Evolutionary conservation across 2,888 invertebrate genomes (phyloP).

Genomic region (Abrostola tripartita): DNA sequence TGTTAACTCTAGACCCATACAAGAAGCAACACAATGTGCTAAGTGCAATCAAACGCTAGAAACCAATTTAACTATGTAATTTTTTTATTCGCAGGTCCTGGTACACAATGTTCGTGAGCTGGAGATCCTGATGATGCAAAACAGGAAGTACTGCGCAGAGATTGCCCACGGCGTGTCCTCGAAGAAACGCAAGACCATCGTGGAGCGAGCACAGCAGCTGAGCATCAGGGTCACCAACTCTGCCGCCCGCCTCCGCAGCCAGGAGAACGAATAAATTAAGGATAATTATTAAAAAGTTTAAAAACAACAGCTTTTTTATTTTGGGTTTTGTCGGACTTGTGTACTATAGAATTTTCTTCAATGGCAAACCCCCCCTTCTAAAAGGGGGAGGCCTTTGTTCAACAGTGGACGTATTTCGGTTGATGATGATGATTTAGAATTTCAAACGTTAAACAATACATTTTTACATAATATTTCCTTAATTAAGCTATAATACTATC

Average conservation of each 20-base stretch:
- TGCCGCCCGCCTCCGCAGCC: conserved; percentile 98
- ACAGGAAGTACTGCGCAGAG: conserved; percentile 98
- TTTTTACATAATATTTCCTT: no score
- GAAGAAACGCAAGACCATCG: conserved; percentile 98
- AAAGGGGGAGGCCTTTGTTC: no score
- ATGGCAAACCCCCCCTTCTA: no score
- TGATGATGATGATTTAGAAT: no score
- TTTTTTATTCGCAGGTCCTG: conserved; percentile 73
- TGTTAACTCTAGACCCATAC: no score
- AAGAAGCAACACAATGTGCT: no score
- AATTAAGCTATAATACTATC: no score
- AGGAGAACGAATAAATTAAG: conserved; percentile 97
- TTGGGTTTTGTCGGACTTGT: background rate
- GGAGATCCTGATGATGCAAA: conserved; percentile 99
- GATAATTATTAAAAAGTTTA: conserved; percentile 52
- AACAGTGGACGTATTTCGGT: no score
- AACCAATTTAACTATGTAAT: background rate
- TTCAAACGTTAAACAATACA: no score
- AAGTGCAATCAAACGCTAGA: no score
- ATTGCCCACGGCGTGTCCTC: conserved; percentile 99
- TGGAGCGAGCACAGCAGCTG: conserved; percentile 98
- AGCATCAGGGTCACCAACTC: conserved; percentile 98
- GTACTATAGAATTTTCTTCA: no score
- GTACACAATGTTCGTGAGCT: conserved; percentile 93
- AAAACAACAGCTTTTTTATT: conserved; percentile 11